Base-by-base conservation (phyloP, 2,797 vertebrate genomes). In the Sylvia borin region DNA sequence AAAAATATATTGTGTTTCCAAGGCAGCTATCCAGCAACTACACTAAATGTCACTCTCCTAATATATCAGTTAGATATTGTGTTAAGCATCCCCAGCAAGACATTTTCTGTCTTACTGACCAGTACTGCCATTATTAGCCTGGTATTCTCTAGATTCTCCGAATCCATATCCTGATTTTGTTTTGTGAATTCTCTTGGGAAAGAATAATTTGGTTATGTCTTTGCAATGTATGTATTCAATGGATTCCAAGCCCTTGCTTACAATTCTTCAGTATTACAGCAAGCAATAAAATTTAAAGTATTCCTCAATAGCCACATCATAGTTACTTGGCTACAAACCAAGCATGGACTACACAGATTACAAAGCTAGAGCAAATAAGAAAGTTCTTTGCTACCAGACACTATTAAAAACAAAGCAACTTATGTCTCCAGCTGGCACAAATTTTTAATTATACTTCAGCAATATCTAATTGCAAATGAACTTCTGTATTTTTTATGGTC, bases 381-480 rank as follows among this genome's bases (percentile, higher is more conserved):
- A 91, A 80, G 13, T 80, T 91, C 26, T 88, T 85, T 91, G 24
- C 22, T 80, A 93, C 25, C 14, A 90, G 40, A 71, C 11, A n/a
- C n/a, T 79, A 60, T 48, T 79, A 73, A 92, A 72, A 86, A 83
- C 40, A 89, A 94, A 84, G 48, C 7, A 70, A 92, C 16, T 82
- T 25, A 73, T 61, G 15, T 47, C 32, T 82, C 83, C 83, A 95
- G 55, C 45, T 94, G 91, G 55, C 73, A 77, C 5, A 54, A 16
- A 19, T 38, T 95, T 93, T 84, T 74, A 88, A 83, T 90, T 94
- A 45, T 88, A 88, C 43, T 82, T 93, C 60, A 89, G 50, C 60
- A 79, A 61, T 73, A 90, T 82, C 34, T 77, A 93, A 87, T 80
- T 94, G 42, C 32, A 91, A 93, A 85, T 88, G 25, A 85, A 92